Percentiles rank a stretch among this genome's conserved stretches.
phyloP scores from a whole-genome alignment of 2,113 vertebrate genomes.

The Serilophus lunatus region DNA sequence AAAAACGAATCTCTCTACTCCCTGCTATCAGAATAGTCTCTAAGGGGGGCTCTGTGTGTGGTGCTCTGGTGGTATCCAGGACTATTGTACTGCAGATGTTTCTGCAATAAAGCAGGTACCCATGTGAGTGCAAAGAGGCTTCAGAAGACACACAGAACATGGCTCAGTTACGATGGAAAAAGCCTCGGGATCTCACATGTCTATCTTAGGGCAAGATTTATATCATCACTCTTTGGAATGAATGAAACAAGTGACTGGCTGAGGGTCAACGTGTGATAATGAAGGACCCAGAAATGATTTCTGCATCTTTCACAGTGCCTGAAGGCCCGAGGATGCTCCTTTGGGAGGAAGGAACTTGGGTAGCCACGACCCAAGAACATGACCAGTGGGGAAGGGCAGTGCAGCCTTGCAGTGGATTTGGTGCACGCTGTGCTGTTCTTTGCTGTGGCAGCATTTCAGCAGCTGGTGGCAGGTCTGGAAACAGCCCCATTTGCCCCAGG shows the following conservation, averaged over 20 bases:
- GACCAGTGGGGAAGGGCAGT: not conserved
- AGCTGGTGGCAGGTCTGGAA: not conserved
- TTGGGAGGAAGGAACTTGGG: not conserved
- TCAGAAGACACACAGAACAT: not conserved
- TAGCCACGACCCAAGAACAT: fast-evolving
- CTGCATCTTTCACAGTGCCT: not conserved
- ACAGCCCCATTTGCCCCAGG: not conserved
- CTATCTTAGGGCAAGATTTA: not conserved
- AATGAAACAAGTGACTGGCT: not conserved
- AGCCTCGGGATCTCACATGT: not conserved
- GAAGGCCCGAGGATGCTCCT: not conserved
- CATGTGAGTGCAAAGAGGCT: not conserved
- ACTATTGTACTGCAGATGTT: not conserved
- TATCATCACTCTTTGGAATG: not conserved
- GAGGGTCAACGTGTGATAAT: too few relatives aligned
- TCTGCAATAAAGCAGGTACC: not conserved
- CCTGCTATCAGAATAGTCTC: not conserved
- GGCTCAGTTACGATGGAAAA: not conserved
- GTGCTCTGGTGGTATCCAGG: not conserved
- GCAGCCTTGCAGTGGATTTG: fast-evolving
- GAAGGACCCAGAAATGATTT: not conserved
- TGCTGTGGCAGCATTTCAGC: not conserved
- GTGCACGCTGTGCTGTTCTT: fast-evolving
- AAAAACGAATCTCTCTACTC: not conserved
- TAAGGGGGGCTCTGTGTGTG: fast-evolving